Evolutionary conservation across 2,888 invertebrate genomes (phyloP), one percentile per base, ranked within the genome.

Genomic region (Augiades crinisus): DNA sequence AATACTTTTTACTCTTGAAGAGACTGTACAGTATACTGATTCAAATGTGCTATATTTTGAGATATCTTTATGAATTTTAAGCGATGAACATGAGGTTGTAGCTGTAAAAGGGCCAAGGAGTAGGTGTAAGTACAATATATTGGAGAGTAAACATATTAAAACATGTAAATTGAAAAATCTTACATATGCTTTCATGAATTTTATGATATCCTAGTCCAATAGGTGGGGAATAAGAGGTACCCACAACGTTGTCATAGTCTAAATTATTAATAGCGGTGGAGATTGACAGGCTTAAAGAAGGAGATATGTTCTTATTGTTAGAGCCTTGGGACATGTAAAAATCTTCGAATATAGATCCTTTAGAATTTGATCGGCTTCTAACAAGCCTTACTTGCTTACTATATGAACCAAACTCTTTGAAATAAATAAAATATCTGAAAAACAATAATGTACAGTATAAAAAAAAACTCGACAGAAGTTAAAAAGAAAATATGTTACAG

Each of bases 1-100:
- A 8, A 94, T 91, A 67, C 93, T 93, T 47, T 78, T 84, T 2
- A 92, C 92, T 57, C 87, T 79, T 30, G 92, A 91, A 0, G 92
- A 90, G 55, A 93, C 82, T 5, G 77, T 81, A 43, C 86, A 88
- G 66, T 93, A 93, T 3, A 90, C 84, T 5, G 81, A 61, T 34
- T 72, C 70, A 56, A 83, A 84, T 0, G 81, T 57, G 57, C 76
- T 75, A 54, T 77, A 81, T 55, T 78, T 82, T 5, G 78, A 75
- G 54, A 90, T 76, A 47, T 90, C 90, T 71, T 82, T 84, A 57
- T 89, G 86, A 47, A 90, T 84, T 67, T 87, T 90, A 13, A 90
- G 58, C 0, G 83, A 85, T 0, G 86, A 86, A 61, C 71, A 76
- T 3, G 87, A 87, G 1, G 83, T 75, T 37, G 78, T 75, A 1